These are phyloP conservation scores for Eudemis profundana DNA, from an alignment of 2,888 invertebrate genomes.

Conservation along the genomic window DNA sequence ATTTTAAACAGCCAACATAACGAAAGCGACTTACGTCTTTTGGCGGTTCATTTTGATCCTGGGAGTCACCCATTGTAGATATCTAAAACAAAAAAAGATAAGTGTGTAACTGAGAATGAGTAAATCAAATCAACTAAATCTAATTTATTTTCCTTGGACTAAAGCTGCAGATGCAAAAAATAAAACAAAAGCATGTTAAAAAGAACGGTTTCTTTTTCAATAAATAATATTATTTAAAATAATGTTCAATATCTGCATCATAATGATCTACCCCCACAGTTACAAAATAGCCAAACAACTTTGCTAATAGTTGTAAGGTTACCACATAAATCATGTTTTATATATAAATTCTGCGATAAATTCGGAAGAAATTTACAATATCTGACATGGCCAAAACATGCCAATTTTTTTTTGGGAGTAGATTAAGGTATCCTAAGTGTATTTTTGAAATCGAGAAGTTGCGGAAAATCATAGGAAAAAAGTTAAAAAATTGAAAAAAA, in stretches of 20 bases:
- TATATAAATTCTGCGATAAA: background rate
- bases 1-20: background rate
- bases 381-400: no score
- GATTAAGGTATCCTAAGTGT: no score
- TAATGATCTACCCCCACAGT: constrained; percentile 28
- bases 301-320: background rate
- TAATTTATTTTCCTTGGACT: background rate
- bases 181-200: background rate
- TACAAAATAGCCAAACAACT: constrained; percentile 3
- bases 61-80: constrained; percentile 73
- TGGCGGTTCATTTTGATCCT: constrained; percentile 76
- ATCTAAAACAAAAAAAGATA: constrained; percentile 53
- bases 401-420: no score
- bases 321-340: background rate
- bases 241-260: background rate
- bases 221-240: background rate
- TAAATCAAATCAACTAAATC: constrained; percentile 37
- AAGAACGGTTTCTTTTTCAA: background rate
- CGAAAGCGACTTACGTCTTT: constrained; percentile 70
- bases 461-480: no score
- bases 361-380: no score
- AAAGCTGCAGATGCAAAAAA: background rate
- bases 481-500: no score
- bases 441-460: no score
- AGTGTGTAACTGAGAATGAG: constrained; percentile 39